Base-by-base conservation (phyloP, 2,113 vertebrate genomes). In the Brachyhypopomus gauderio region DNA sequence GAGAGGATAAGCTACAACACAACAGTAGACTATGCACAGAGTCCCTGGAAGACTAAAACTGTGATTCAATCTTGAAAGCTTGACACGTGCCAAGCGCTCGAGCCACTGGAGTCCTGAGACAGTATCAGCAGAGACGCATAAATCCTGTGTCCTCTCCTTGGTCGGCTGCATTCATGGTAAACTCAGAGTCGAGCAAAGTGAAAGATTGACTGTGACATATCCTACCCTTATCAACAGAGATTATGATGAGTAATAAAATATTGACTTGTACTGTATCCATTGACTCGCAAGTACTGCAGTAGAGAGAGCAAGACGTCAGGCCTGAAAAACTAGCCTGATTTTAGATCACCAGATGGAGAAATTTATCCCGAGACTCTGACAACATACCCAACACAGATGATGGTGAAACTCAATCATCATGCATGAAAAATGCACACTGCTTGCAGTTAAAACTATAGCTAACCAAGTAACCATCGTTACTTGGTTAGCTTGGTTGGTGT, bases 201-300 rank as follows among this genome's bases (percentile, higher is more conserved):
- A 82, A 87, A 85, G 89, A 91, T 88, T 74, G 0, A 58, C 60
- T 87, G 87, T 89, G 90, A 90, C 88, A 84, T n/a, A 25, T 79
- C 77, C 80, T 88, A 86, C 88, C 88, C 88, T 90, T 86, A 90
- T 92, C 89, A 86, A 86, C 81, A 84, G 82, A 85, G 86, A 88
- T 92, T 85, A 92, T 6, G 66, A 86, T 91, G 89, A 90, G 20
- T 27, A 0, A 72, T 75, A 34, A 27, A 85, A 70, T 81, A 87
- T 80, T 74, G 70, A 73, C 38, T 62, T 56, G n/a, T 38, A 41
- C 59, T 78, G 19, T 62, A 78, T 34, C 23, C 27, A 36, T 64
- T 41, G 72, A 69, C 27, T 70, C 72, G 16, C 55, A 74, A 79
- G 45, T 63, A n/a, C 22, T 19, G 25, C 60, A 63, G 64, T 38